phyloP scores from a whole-genome alignment of 2,888 invertebrate species.

The Hesperia comma region DNA sequence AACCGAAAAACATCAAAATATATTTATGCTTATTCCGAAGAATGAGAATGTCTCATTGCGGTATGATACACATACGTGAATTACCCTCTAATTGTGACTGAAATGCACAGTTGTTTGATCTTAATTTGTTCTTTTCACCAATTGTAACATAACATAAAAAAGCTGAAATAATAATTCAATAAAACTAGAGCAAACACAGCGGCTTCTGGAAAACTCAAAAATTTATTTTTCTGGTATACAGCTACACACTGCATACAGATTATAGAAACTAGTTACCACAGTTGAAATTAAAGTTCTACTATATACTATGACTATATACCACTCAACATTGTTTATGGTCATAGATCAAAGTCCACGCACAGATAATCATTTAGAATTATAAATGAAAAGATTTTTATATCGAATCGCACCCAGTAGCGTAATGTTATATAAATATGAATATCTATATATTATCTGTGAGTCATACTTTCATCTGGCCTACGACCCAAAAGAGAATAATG shows the following conservation, averaged over 20 bases:
- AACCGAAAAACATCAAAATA: slow-evolving; percentile 22
- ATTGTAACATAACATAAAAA: slow-evolving; percentile 49
- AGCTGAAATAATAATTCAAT: slow-evolving; percentile 52
- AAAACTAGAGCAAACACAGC: slow-evolving; percentile 71
- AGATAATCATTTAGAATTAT: no score
- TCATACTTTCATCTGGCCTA: no score
- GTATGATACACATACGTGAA: slow-evolving; percentile 39
- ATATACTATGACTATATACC: no score
- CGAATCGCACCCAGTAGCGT: no score
- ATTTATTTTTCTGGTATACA: slow-evolving; percentile 46
- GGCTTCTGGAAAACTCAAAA: slow-evolving; percentile 70
- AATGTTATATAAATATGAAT: no score
- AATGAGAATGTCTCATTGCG: slow-evolving; percentile 28
- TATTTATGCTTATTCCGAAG: neutral
- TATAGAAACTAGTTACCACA: neutral
- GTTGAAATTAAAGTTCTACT: neutral
- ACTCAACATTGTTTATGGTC: no score
- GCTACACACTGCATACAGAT: slow-evolving; percentile 26
- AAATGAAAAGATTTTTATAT: no score
- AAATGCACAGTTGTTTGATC: slow-evolving; percentile 40
- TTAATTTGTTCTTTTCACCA: slow-evolving; percentile 47
- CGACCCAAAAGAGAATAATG: no score
- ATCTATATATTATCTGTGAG: no score
- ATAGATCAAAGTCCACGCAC: no score
- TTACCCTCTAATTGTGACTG: slow-evolving; percentile 33